Evolutionary conservation across 2,113 vertebrate genomes (phyloP).

Genomic region (Todiramphus saurophagus): DNA sequence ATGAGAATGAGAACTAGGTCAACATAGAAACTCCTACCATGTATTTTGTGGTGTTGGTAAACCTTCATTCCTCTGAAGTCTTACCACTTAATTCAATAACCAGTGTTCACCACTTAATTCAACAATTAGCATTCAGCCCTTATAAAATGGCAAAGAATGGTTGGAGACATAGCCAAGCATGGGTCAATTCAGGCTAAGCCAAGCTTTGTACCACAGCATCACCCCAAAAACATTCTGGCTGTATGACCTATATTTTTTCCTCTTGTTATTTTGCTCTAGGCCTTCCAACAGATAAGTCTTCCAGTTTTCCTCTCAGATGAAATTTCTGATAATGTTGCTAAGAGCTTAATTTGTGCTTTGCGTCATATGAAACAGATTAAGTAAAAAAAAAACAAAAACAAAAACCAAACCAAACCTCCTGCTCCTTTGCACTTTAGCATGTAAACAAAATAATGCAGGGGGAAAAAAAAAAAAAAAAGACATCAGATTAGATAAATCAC

Average conservation of each 20-base stretch:
- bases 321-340: neutral
- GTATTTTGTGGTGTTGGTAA: neutral
- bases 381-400: neutral
- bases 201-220: neutral
- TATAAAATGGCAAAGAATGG: neutral
- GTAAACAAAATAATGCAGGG: neutral
- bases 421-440: neutral
- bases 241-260: neutral
- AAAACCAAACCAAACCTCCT: neutral
- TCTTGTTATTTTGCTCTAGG: neutral
- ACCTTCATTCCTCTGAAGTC: neutral
- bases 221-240: neutral
- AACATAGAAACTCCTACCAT: neutral
- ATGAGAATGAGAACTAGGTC: neutral
- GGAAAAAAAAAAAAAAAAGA: neutral
- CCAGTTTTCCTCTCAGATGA: neutral
- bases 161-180: neutral
- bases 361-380: neutral
- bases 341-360: neutral
- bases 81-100: neutral
- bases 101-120: neutral
- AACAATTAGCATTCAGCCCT: neutral
- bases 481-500: neutral
- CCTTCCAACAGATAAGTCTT: neutral
- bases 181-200: neutral